Evolutionary conservation across 2,113 vertebrate genomes (phyloP).

Genomic region (Pteruthius melanotis): DNA sequence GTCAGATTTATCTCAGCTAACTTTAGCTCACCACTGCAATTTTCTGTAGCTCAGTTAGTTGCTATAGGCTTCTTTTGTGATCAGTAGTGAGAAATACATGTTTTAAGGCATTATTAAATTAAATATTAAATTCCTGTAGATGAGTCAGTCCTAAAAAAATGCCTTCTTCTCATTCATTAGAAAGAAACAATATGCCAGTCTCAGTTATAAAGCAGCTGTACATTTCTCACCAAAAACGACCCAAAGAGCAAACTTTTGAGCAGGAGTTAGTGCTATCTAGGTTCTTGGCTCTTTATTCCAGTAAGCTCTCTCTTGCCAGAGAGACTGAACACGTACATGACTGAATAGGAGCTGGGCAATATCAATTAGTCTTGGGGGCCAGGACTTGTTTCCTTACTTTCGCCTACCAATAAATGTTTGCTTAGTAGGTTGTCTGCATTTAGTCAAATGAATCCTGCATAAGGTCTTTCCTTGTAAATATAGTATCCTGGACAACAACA

Average conservation of each 20-base stretch:
- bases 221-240: not conserved
- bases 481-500: not conserved
- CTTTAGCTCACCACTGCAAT: not conserved
- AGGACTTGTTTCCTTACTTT: not conserved
- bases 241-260: not conserved
- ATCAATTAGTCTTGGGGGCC: not conserved
- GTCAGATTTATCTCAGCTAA: not conserved
- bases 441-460: not conserved
- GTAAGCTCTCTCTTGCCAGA: rapidly evolving
- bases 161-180: not conserved
- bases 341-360: not conserved
- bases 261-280: not conserved
- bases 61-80: not conserved
- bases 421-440: not conserved
- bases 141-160: not conserved
- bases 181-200: not conserved
- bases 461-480: not conserved
- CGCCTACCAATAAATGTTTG: not conserved
- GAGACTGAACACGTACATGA: not conserved
- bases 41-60: not conserved
- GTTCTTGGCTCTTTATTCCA: not conserved
- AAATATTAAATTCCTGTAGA: not conserved
- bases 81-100: not conserved
- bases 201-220: not conserved
- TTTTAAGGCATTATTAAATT: not conserved